Evolutionary conservation across 2,113 vertebrate species (phyloP).

Genomic region (Nothobranchius kuhntae): DNA sequence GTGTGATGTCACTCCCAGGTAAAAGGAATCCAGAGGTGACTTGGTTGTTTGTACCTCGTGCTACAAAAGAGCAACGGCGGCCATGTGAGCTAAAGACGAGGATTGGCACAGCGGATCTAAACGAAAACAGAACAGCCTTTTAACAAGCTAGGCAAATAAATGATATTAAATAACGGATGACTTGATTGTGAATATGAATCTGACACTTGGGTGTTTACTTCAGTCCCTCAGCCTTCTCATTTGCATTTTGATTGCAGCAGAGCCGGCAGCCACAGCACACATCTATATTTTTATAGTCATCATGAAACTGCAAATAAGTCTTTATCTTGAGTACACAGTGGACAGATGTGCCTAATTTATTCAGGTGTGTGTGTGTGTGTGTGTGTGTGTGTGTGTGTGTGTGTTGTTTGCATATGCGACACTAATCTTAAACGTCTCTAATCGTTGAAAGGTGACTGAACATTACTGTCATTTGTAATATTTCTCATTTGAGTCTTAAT

Average conservation of each 20-base stretch:
- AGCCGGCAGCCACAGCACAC: conserved; percentile 74
- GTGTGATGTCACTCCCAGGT: too few relatives aligned
- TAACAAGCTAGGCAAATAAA: conserved; percentile 50
- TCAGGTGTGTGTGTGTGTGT: conserved; percentile 39
- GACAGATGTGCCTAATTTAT: conserved; percentile 73
- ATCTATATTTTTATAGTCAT: conserved; percentile 79
- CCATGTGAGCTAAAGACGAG: conserved; percentile 11
- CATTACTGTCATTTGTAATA: conserved; percentile 38
- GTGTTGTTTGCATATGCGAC: conserved; percentile 41
- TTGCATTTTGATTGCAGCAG: conserved; percentile 83
- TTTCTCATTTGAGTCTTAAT: conserved; percentile 28
- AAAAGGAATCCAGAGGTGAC: background rate
- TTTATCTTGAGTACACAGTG: conserved; percentile 78
- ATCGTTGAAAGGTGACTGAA: conserved; percentile 45
- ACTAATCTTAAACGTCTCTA: conserved; percentile 40
- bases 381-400: conserved; percentile 35
- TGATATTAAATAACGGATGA: conserved; percentile 58
- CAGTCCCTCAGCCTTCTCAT: conserved; percentile 68
- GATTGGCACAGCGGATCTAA: conserved; percentile 38
- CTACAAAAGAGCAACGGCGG: conserved; percentile 13
- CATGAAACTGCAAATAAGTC: conserved; percentile 80
- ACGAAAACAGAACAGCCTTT: conserved; percentile 52
- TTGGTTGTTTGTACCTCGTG: conserved; percentile 9
- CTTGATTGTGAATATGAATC: conserved; percentile 72
- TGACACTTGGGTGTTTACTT: conserved; percentile 72